Evolutionary conservation across 1,140 invertebrate genomes (phyloP).

Genomic region (Paraescarpia echinospica): DNA sequence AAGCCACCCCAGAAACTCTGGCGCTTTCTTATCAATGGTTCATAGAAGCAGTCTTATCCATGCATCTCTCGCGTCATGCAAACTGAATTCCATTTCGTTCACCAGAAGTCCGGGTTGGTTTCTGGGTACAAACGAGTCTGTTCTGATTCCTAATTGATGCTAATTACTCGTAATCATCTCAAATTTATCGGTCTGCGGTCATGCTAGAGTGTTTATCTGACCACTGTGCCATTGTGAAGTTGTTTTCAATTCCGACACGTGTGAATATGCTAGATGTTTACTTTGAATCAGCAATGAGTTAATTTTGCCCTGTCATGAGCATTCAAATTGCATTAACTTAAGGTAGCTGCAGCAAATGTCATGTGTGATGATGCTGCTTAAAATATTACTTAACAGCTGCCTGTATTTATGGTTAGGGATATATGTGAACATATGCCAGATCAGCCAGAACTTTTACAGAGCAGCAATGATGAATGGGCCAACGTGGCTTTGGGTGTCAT

Average conservation of each 20-base stretch:
- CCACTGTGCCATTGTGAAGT: neutral
- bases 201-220: neutral
- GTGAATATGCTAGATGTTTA: neutral
- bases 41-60: neutral
- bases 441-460: neutral
- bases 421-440: neutral
- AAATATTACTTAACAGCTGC: neutral
- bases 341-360: neutral
- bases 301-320: neutral
- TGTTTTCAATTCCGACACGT: neutral
- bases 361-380: neutral
- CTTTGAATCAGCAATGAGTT: neutral
- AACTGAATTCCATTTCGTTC: neutral
- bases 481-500: neutral
- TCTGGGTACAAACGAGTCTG: neutral
- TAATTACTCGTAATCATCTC: neutral
- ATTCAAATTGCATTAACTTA: neutral
- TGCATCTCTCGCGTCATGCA: neutral
- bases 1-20: neutral
- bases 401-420: neutral
- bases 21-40: neutral
- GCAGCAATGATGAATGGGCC: neutral
- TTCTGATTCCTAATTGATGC: neutral
- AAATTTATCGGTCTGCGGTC: neutral
- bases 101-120: neutral